Base-by-base conservation (phyloP, 2,113 vertebrate species). In the Oxygymnocypris stewartii region DNA sequence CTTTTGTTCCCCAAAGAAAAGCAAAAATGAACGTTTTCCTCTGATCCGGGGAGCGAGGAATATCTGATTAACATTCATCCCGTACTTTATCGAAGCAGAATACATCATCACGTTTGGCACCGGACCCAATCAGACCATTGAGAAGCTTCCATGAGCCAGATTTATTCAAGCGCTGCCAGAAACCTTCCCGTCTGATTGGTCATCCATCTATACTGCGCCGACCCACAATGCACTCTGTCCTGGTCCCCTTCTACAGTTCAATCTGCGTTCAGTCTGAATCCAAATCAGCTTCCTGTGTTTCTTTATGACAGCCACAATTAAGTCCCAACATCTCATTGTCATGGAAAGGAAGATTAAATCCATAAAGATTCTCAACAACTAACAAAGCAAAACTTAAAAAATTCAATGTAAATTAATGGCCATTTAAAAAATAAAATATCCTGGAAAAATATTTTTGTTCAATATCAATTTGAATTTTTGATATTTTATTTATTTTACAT, bases 71-170 rank as follows among this genome's bases (percentile, higher is more conserved):
- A 80, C 44, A 85, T 87, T 85, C 85, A 61, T 85, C 44, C n/a
- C 77, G 80, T 82, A 84, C 61, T 88, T 88, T 77, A 90, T 88
- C 61, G n/a, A 9, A 82, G 77, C 83, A 88, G 84, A 90, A 88
- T 87, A 87, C 85, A 84, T 90, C 89, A 90, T 90, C 89, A 90
- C n/a, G 71, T 77, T 40, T 85, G 59, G 84, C 80, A 65, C 59
- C 44, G 47, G 86, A 86, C 83, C 77, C 89, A 87, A 86, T 88
- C 86, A 88, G 74, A 75, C 65, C 83, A 85, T 86, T 90, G 59
- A 88, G 85, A 78, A 42, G 84, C 54, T 74, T 57, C 84, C 81
- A 85, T 37, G 65, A 57, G 40, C 73, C 49, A 74, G 37, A 82
- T 23, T 79, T 67, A 85, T 89, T 87, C 83, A 87, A 47, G 5